Evolutionary conservation across 1,140 invertebrate species (phyloP).

Genomic region (Aricia agestis): DNA sequence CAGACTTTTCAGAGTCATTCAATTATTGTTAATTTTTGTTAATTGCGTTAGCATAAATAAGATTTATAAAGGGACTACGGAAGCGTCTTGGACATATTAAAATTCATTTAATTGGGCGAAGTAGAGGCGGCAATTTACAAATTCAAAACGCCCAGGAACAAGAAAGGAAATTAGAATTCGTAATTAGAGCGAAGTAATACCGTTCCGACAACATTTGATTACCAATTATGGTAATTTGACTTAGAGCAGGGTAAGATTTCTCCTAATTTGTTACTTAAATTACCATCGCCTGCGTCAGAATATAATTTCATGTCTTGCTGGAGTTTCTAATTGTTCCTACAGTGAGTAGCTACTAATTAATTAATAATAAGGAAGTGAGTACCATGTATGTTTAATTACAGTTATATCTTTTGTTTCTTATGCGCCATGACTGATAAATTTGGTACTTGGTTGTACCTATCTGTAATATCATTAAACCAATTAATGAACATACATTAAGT

Average conservation of each 20-base stretch:
- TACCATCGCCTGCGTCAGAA: conserved; percentile 56
- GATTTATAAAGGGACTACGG: conserved; percentile 4
- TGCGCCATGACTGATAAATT: too few species aligned
- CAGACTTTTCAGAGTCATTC: not conserved
- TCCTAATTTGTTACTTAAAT: conserved; percentile 74
- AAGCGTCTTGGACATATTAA: conserved; percentile 28
- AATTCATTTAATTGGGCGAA: conserved; percentile 62
- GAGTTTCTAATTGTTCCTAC: too few species aligned
- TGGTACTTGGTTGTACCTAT: too few species aligned
- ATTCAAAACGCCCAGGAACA: conserved; percentile 72
- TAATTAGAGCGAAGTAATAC: conserved; percentile 65
- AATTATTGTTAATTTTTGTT: too few species aligned
- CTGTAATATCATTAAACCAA: too few species aligned
- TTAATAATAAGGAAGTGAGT: too few species aligned
- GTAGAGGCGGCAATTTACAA: conserved; percentile 65
- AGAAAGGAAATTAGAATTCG: conserved; percentile 73
- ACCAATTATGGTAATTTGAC: conserved; percentile 75
- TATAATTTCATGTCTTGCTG: conserved; percentile 39
- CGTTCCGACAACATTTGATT: conserved; percentile 72
- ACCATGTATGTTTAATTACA: too few species aligned
- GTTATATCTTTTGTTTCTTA: too few species aligned
- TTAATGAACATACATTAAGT: too few species aligned
- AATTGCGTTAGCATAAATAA: not conserved
- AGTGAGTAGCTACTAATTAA: too few species aligned
- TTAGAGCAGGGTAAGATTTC: conserved; percentile 73